Conservation (phyloP, 2,888 invertebrate species). For the Melanophora roralis region DNA sequence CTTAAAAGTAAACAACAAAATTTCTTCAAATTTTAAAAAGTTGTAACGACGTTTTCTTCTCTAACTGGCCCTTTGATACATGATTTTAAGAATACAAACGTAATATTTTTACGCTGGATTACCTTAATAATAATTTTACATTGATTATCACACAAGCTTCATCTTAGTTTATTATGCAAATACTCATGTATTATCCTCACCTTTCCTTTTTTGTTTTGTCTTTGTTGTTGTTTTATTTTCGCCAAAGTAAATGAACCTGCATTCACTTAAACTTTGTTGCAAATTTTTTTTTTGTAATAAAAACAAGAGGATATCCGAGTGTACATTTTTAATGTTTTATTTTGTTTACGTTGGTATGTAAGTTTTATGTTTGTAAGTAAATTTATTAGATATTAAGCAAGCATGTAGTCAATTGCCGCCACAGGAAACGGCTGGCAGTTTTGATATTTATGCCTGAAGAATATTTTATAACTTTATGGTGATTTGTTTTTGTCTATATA, state of each 20-base stretch:
- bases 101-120: too few relatives aligned
- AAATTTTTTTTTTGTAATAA: not conserved
- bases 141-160: not conserved
- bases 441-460: constrained; percentile 51
- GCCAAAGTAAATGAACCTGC: constrained; percentile 58
- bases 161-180: constrained; percentile 54
- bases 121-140: too few relatives aligned
- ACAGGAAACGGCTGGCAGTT: constrained; percentile 50
- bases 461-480: constrained; percentile 57
- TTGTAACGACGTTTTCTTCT: too few relatives aligned
- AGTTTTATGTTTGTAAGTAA: not conserved
- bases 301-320: constrained; percentile 56
- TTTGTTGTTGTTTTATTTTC: not conserved
- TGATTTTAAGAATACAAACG: too few relatives aligned
- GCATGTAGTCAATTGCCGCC: constrained; percentile 12
- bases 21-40: too few relatives aligned
- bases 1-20: too few relatives aligned
- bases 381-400: too few relatives aligned
- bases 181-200: constrained; percentile 36
- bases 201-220: too few relatives aligned
- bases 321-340: constrained; percentile 12
- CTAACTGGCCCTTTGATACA: too few relatives aligned
- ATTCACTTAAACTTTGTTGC: constrained; percentile 50
- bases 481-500: constrained; percentile 17
- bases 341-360: not conserved